Evolutionary conservation across 2,888 invertebrate genomes (phyloP).

Genomic region (Tipula confusa): DNA sequence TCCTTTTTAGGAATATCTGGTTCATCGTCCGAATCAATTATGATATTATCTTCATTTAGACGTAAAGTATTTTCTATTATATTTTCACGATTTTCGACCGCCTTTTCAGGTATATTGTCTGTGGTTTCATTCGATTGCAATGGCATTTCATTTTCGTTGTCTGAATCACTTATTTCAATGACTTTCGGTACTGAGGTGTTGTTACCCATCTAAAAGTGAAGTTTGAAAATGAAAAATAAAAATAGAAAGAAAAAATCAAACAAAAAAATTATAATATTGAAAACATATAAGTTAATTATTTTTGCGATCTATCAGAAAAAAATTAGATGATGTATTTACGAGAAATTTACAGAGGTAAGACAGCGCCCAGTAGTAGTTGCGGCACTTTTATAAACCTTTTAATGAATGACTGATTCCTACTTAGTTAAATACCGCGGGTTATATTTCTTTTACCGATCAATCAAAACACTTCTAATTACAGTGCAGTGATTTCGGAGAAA

Average conservation of each 20-base stretch:
- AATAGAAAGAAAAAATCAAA: neutral
- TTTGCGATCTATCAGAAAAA: too few species aligned
- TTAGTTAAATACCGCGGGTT: too few species aligned
- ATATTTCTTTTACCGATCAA: too few species aligned
- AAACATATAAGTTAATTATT: too few species aligned
- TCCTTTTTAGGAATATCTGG: neutral
- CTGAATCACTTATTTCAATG: conserved; percentile 13
- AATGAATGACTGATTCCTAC: too few species aligned
- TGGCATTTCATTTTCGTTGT: neutral
- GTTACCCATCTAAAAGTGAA: neutral
- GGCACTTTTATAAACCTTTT: too few species aligned
- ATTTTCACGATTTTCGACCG: neutral
- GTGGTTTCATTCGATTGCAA: neutral
- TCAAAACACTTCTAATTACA: too few species aligned
- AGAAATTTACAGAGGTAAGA: too few species aligned
- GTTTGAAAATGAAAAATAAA: neutral
- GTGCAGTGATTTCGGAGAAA: too few species aligned
- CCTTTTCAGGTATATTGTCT: neutral
- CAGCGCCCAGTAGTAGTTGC: too few species aligned
- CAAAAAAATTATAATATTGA: too few species aligned
- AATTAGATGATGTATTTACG: too few species aligned
- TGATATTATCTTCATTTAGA: neutral
- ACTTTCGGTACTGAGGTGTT: conserved; percentile 36
- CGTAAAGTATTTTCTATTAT: neutral
- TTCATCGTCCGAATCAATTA: neutral